These are phyloP conservation scores for Chloroclysta siterata DNA, from an alignment of 2,888 invertebrate species.

Conservation along the genomic window DNA sequence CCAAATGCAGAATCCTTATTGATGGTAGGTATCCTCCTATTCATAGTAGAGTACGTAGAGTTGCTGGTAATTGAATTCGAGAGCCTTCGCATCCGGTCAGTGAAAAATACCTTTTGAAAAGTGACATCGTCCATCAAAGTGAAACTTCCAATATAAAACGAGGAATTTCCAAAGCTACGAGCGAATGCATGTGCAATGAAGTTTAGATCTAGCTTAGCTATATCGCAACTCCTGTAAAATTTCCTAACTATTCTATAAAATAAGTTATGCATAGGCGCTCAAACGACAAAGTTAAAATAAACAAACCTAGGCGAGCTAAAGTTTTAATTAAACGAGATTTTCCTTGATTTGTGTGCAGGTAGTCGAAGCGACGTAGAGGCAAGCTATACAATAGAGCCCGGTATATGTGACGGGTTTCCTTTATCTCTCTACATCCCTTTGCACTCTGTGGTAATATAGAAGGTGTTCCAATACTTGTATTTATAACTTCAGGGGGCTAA, in stretches of 20 bases:
- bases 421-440: too few relatives aligned
- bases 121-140: too few relatives aligned
- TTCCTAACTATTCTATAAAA: neutral
- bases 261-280: slow-evolving; percentile 15
- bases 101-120: too few relatives aligned
- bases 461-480: too few relatives aligned
- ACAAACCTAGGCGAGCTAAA: slow-evolving; percentile 42
- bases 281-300: slow-evolving; percentile 37
- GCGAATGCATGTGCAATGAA: neutral
- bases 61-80: too few relatives aligned
- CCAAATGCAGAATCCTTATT: too few relatives aligned
- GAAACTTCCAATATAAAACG: too few relatives aligned
- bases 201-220: neutral
- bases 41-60: too few relatives aligned
- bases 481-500: too few relatives aligned
- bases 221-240: neutral
- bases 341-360: slow-evolving; percentile 40
- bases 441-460: too few relatives aligned
- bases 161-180: neutral
- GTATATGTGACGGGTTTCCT: neutral
- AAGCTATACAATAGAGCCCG: slow-evolving; percentile 9
- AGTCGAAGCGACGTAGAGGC: slow-evolving; percentile 5
- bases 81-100: too few relatives aligned
- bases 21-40: too few relatives aligned
- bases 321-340: slow-evolving; percentile 54